These are phyloP conservation scores for Sminthurides aquaticus DNA, from an alignment of 2,888 invertebrate genomes.

Conservation along the genomic window DNA sequence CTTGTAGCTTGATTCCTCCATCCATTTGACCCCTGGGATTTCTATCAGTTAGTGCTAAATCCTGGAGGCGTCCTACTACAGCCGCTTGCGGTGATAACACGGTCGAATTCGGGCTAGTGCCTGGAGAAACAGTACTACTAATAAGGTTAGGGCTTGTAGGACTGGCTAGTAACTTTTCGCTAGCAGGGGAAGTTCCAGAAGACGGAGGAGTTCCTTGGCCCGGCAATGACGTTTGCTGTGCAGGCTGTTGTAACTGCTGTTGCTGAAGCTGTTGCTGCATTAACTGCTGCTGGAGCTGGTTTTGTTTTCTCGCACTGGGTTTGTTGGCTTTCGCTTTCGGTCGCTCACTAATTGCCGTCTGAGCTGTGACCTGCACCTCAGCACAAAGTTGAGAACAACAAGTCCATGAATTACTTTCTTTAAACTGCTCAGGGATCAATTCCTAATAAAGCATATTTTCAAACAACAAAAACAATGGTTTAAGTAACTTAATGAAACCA, in stretches of 20 bases:
- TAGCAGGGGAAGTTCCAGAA: slow-evolving; percentile 15
- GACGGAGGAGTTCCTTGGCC: slow-evolving; percentile 2
- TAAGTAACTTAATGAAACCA: not conserved
- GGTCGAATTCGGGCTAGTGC: not conserved
- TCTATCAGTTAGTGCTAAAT: not conserved
- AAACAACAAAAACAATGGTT: slow-evolving; percentile 10
- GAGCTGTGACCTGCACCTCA: slow-evolving; percentile 38
- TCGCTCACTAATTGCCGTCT: slow-evolving; percentile 72
- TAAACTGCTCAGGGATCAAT: slow-evolving; percentile 14
- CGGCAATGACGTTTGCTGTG: slow-evolving; percentile 46
- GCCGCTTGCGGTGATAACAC: not conserved
- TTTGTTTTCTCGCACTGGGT: slow-evolving; percentile 44
- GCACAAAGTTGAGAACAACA: slow-evolving; percentile 19
- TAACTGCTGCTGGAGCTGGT: slow-evolving; percentile 49
- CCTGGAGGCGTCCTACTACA: not conserved
- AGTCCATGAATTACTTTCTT: slow-evolving; percentile 23
- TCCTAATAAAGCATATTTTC: slow-evolving; percentile 22
- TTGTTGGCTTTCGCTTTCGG: slow-evolving; percentile 61
- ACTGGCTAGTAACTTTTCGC: slow-evolving; percentile 13
- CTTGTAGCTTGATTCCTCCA: slow-evolving; percentile 15
- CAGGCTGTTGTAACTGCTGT: slow-evolving; percentile 48
- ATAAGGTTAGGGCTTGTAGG: slow-evolving; percentile 12
- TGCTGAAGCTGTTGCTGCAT: slow-evolving; percentile 49
- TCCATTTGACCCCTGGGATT: slow-evolving; percentile 5
- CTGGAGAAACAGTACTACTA: slow-evolving; percentile 2